A percentile compares a stretch with the other conserved stretches of the same genome.
phyloP scores from a whole-genome alignment of 1,140 invertebrate species.

The Drosophila kikkawai region DNA sequence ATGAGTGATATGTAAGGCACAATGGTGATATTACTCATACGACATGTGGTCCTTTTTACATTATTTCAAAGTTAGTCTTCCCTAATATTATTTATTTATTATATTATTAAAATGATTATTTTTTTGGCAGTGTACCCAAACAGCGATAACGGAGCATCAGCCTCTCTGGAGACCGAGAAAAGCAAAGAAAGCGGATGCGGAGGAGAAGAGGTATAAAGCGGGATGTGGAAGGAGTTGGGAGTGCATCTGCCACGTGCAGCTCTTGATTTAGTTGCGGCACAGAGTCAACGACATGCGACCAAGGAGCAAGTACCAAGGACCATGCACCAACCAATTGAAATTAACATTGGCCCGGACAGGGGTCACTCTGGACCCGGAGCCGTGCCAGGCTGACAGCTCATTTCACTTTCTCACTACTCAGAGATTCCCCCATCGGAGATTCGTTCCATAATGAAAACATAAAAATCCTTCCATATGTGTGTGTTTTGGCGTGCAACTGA shows the following conservation, averaged over 20 bases:
- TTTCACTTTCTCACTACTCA: conserved; percentile 69
- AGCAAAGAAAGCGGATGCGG: conserved; percentile 24
- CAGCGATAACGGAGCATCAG: conserved; percentile 49
- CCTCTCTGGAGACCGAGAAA: conserved; percentile 24
- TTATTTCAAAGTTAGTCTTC: background rate
- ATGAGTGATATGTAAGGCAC: background rate
- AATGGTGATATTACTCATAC: background rate
- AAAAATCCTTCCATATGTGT: conserved; percentile 37
- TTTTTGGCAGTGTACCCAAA: conserved; percentile 21
- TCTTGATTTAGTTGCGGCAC: conserved; percentile 64
- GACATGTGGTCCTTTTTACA: background rate
- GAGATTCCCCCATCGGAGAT: conserved; percentile 20
- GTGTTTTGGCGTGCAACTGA: conserved; percentile 34
- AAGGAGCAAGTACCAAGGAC: conserved; percentile 20
- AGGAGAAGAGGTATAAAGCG: background rate
- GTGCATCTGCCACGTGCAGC: conserved; percentile 74
- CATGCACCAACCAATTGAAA: conserved; percentile 62
- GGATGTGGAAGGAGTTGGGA: conserved; percentile 11
- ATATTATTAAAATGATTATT: too few relatives aligned
- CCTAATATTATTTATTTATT: background rate
- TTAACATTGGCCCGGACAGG: conserved; percentile 51
- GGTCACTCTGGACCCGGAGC: conserved; percentile 8
- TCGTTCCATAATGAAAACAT: conserved; percentile 40
- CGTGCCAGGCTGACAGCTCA: conserved; percentile 35
- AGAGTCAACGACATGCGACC: conserved; percentile 65